Percentiles rank a stretch among this genome's conserved stretches.
These are phyloP conservation scores for Tanaodytes sp. DNA, from an alignment of 2,888 invertebrate species.

Conservation along the genomic window DNA sequence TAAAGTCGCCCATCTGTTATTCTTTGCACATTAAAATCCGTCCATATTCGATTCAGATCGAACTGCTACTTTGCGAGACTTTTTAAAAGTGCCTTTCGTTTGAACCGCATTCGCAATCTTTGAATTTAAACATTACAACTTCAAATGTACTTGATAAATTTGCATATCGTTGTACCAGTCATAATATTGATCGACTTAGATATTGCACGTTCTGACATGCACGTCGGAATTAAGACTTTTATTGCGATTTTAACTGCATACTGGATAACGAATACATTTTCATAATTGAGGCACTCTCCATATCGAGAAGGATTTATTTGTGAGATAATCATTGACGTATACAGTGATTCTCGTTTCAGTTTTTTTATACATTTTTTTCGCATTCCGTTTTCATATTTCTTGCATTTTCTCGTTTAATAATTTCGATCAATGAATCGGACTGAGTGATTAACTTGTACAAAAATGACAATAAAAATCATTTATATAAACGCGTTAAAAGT, in stretches of 20 bases:
- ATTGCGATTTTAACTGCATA: constrained; percentile 33
- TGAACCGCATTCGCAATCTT: constrained; percentile 44
- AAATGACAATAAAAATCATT: no score
- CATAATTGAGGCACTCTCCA: constrained; percentile 24
- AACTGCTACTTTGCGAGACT: constrained; percentile 30
- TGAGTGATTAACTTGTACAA: no score
- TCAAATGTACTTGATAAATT: constrained; percentile 50
- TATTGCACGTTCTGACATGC: constrained; percentile 40
- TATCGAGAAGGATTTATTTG: neutral
- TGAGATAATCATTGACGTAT: no score
- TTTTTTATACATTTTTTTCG: no score
- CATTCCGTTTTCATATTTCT: no score
- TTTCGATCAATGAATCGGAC: no score
- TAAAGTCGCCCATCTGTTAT: constrained; percentile 32
- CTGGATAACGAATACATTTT: constrained; percentile 27
- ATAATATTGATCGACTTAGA: constrained; percentile 44
- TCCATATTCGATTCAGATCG: constrained; percentile 43
- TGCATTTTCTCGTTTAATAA: no score
- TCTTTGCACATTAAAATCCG: constrained; percentile 30
- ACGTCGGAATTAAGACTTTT: constrained; percentile 38
- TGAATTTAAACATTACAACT: constrained; percentile 51
- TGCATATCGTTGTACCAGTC: constrained; percentile 49
- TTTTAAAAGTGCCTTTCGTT: constrained; percentile 37
- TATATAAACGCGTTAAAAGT: no score
- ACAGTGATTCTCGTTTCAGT: no score